Evolutionary conservation across 2,113 vertebrate species (phyloP).

Genomic region (Lynx canadensis): DNA sequence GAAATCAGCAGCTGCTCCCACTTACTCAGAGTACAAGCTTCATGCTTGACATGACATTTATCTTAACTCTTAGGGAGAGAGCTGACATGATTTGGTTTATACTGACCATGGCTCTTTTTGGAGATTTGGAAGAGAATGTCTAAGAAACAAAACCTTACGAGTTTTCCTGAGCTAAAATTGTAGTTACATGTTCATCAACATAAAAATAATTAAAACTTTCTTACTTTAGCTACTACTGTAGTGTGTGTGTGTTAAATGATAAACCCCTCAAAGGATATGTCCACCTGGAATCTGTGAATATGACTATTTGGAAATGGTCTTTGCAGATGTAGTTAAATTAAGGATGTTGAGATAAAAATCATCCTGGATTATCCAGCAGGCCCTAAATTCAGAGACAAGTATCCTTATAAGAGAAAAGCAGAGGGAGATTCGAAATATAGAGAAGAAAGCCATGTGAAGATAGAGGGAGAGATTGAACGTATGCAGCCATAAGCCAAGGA

Average conservation of each 20-base stretch:
- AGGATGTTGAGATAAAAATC: neutral
- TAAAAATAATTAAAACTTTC: neutral
- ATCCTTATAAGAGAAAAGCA: neutral
- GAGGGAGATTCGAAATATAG: neutral
- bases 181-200: neutral
- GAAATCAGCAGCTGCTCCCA: constrained; percentile 51
- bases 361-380: neutral
- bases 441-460: neutral
- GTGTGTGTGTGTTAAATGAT: neutral
- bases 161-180: neutral
- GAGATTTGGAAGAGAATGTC: neutral
- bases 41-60: constrained; percentile 24
- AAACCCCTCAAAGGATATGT: neutral
- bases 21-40: neutral
- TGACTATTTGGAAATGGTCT: neutral
- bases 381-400: neutral
- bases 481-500: neutral
- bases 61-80: neutral
- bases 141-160: neutral
- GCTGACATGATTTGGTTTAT: constrained; percentile 39
- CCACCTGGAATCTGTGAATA: neutral
- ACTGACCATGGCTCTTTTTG: neutral
- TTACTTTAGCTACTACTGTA: neutral
- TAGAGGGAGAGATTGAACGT: neutral
- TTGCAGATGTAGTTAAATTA: neutral